A percentile compares a stretch with the other conserved stretches of the same genome.
phyloP scores from a whole-genome alignment of 1,140 invertebrate species.

The Galendromus occidentalis region DNA sequence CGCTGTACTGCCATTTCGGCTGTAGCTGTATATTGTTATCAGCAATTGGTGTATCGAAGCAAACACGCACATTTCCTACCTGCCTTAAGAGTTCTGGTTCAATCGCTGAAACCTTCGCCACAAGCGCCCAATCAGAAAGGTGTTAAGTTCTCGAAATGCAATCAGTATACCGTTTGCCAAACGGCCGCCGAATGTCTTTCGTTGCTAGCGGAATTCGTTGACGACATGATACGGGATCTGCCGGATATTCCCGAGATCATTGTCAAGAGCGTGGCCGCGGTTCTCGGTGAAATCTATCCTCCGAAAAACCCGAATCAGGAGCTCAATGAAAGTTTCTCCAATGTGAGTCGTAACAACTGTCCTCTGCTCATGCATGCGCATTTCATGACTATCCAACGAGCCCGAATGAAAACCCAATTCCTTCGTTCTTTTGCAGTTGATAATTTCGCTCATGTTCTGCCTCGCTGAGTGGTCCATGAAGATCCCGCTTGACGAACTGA shows the following conservation, averaged over 20 bases:
- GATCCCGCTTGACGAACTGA: constrained; percentile 35
- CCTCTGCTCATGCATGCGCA: too few relatives aligned
- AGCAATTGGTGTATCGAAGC: constrained; percentile 44
- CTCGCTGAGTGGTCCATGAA: constrained; percentile 81
- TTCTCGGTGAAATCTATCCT: background rate
- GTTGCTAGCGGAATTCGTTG: background rate
- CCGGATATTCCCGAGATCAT: background rate
- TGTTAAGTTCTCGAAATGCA: background rate
- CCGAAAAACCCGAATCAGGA: background rate
- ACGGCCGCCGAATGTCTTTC: background rate
- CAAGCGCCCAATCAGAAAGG: background rate
- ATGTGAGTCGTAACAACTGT: background rate
- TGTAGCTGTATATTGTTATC: constrained; percentile 61
- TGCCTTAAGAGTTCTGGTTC: constrained; percentile 59
- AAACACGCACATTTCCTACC: constrained; percentile 51
- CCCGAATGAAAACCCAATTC: too few relatives aligned
- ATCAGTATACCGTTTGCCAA: constrained; percentile 10
- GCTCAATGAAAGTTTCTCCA: background rate
- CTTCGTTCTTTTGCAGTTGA: constrained; percentile 36
- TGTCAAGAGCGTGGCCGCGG: background rate
- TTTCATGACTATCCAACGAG: too few relatives aligned
- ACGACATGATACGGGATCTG: background rate
- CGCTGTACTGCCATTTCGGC: constrained; percentile 66
- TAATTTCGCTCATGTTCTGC: constrained; percentile 65
- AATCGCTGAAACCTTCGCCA: background rate